Evolutionary conservation across 2,797 vertebrate genomes (phyloP).

Genomic region (Sandelia bainsii): DNA sequence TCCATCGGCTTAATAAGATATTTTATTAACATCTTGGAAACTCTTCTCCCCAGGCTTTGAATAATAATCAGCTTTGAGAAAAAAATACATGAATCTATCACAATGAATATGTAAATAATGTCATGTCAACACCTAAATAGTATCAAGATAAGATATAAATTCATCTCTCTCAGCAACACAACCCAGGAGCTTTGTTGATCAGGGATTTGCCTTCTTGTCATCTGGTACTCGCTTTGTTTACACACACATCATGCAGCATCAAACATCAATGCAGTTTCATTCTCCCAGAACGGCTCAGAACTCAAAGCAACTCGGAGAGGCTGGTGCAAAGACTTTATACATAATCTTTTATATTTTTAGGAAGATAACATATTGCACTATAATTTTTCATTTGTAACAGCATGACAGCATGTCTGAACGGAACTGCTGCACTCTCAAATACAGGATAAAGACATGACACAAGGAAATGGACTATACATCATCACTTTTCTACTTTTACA

Average conservation of each 20-base stretch:
- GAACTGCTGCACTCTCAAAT: conserved; percentile 35
- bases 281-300: conserved; percentile 24
- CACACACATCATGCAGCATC: conserved; percentile 66
- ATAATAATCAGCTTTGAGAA: conserved; percentile 50
- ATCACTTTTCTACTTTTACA: conserved; percentile 13
- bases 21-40: conserved; percentile 62
- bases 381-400: conserved; percentile 36
- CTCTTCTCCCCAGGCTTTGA: conserved; percentile 35
- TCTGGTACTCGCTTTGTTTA: conserved; percentile 46
- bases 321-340: conserved; percentile 38
- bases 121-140: conserved; percentile 62
- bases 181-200: conserved; percentile 30
- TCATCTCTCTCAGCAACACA: conserved; percentile 41
- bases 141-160: conserved; percentile 50
- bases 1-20: conserved; percentile 39
- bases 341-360: conserved; percentile 43
- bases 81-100: conserved; percentile 45
- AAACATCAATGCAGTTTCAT: conserved; percentile 51
- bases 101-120: conserved; percentile 50
- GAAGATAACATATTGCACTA: conserved; percentile 59
- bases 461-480: conserved; percentile 45
- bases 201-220: conserved; percentile 43
- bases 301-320: conserved; percentile 40
- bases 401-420: conserved; percentile 10
- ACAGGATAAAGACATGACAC: conserved; percentile 55